phyloP scores from a whole-genome alignment of 1,140 invertebrate genomes.

The Lepidostoma basale region DNA sequence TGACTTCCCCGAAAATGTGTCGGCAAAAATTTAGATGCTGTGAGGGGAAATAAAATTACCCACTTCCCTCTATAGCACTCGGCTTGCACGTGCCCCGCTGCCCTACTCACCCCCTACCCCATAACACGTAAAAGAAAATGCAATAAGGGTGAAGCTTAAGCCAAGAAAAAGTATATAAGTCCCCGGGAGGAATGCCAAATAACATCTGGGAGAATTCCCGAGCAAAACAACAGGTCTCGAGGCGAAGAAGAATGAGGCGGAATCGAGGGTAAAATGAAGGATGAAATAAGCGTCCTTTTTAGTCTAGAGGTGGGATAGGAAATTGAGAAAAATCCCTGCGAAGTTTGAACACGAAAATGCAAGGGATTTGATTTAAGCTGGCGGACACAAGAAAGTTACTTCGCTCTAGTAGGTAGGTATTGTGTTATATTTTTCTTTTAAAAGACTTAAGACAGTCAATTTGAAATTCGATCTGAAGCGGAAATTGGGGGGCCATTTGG shows the following conservation, averaged over 20 bases:
- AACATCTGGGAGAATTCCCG: slow-evolving; percentile 9
- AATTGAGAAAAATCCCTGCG: neutral
- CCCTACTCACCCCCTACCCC: neutral
- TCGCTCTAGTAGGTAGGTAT: no score
- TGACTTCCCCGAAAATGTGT: neutral
- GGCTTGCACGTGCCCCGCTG: slow-evolving; percentile 13
- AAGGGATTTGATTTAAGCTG: no score
- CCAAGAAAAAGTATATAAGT: neutral
- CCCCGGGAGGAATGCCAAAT: slow-evolving; percentile 6
- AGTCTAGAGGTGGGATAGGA: neutral
- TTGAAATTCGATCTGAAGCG: no score
- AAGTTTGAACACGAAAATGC: no score
- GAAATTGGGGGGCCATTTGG: no score
- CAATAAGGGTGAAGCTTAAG: slow-evolving; percentile 15
- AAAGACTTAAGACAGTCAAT: no score
- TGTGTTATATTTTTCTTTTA: no score
- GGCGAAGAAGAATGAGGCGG: neutral
- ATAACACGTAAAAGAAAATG: slow-evolving; percentile 6
- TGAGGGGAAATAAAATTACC: neutral
- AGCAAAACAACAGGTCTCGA: slow-evolving; percentile 17
- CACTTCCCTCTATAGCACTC: neutral
- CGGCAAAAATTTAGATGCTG: slow-evolving; percentile 7
- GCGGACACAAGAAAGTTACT: no score
- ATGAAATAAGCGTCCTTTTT: neutral
- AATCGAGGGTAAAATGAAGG: slow-evolving; percentile 1